These are phyloP conservation scores for Eupithecia pulchellata DNA, from an alignment of 2,888 invertebrate genomes.

Conservation along the genomic window DNA sequence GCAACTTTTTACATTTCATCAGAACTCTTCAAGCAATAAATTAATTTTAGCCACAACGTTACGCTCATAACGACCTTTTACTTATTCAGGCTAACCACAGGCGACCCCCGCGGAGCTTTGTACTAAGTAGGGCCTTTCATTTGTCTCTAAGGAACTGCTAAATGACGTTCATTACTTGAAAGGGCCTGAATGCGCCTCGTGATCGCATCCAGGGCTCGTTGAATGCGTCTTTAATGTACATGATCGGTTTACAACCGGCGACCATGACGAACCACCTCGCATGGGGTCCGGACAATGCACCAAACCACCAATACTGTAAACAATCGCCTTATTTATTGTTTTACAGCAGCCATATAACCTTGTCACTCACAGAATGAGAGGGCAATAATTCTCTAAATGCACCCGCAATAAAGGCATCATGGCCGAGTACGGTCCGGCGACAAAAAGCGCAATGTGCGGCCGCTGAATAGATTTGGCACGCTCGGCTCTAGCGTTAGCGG, in stretches of 20 bases:
- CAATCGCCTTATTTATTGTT: slow-evolving; percentile 81
- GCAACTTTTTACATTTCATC: slow-evolving; percentile 29
- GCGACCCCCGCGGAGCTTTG: slow-evolving; percentile 59
- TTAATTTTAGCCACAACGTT: slow-evolving; percentile 53
- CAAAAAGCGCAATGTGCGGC: slow-evolving; percentile 60
- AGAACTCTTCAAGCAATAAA: slow-evolving; percentile 49
- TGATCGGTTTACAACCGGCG: slow-evolving; percentile 66
- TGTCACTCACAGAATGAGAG: slow-evolving; percentile 67
- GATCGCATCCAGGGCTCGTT: slow-evolving; percentile 63
- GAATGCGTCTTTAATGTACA: slow-evolving; percentile 62
- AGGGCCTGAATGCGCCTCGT: slow-evolving; percentile 56
- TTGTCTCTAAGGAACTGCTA: slow-evolving; percentile 59
- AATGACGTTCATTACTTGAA: slow-evolving; percentile 56
- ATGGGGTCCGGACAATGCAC: slow-evolving; percentile 68
- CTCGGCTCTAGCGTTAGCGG: slow-evolving; percentile 66
- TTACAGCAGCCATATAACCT: slow-evolving; percentile 80
- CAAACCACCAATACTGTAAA: slow-evolving; percentile 73
- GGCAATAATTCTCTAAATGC: slow-evolving; percentile 73
- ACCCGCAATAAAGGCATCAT: slow-evolving; percentile 82
- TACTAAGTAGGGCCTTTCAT: slow-evolving; percentile 48
- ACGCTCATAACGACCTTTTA: slow-evolving; percentile 61
- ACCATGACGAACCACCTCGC: slow-evolving; percentile 66
- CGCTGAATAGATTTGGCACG: slow-evolving; percentile 71
- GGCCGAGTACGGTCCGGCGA: slow-evolving; percentile 56
- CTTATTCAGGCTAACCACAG: slow-evolving; percentile 56